These are phyloP conservation scores for Dynastes hyllus DNA, from an alignment of 2,888 invertebrate genomes.

Conservation along the genomic window DNA sequence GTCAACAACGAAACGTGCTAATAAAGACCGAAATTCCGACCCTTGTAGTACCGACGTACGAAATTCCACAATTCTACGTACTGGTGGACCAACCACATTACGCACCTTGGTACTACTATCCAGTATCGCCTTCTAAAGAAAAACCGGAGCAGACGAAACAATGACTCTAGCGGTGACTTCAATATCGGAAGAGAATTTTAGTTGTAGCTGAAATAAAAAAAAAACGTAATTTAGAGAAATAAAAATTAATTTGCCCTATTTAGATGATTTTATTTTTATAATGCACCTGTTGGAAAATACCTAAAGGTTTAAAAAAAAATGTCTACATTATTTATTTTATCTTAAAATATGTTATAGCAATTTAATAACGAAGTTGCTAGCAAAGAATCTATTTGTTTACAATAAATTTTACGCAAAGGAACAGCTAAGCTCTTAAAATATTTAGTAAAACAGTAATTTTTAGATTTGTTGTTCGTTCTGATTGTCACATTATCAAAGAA, in stretches of 20 bases:
- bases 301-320: no score
- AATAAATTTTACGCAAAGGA: no score
- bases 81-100: slow-evolving; percentile 36
- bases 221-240: slow-evolving; percentile 28
- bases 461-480: no score
- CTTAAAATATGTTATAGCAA: no score
- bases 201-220: slow-evolving; percentile 34
- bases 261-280: background rate
- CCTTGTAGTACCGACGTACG: slow-evolving; percentile 28
- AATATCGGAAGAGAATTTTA: slow-evolving; percentile 12
- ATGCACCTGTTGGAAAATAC: background rate
- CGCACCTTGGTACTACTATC: slow-evolving; percentile 35
- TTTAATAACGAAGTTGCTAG: no score
- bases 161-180: background rate
- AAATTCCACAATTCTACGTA: slow-evolving; percentile 36
- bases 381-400: no score
- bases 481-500: no score
- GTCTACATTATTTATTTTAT: no score
- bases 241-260: slow-evolving; percentile 4
- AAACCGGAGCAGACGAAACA: slow-evolving; percentile 6
- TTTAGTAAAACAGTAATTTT: no score
- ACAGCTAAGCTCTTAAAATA: no score
- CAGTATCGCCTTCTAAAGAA: slow-evolving; percentile 24
- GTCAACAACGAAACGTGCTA: slow-evolving; percentile 27
- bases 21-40: slow-evolving; percentile 31